Evolutionary conservation across 2,113 vertebrate species (phyloP).

Genomic region (Phalacrocorax pelagicus): DNA sequence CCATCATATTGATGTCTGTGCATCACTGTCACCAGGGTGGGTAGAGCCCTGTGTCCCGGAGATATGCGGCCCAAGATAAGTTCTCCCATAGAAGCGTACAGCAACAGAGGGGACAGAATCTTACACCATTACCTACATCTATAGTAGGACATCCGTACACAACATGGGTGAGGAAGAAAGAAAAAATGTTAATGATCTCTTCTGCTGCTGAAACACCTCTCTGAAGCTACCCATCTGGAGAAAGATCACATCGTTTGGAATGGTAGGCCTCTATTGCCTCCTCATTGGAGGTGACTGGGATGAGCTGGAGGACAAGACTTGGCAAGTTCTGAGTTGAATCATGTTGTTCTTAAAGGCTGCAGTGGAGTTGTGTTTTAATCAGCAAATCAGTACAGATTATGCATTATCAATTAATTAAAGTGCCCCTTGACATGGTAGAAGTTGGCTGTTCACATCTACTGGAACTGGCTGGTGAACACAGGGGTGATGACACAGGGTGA

Average conservation of each 20-base stretch:
- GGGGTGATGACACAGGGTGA: not conserved
- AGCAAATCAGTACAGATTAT: constrained; percentile 24
- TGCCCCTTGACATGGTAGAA: not conserved
- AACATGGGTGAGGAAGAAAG: not conserved
- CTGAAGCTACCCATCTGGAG: constrained; percentile 22
- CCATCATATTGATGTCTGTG: too few species aligned
- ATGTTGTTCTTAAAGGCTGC: not conserved
- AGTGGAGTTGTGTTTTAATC: constrained; percentile 17
- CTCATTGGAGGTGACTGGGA: not conserved
- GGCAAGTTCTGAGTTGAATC: constrained; percentile 15
- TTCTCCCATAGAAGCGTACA: too few species aligned
- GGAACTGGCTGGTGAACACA: not conserved
- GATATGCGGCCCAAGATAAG: too few species aligned
- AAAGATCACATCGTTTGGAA: not conserved
- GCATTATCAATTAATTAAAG: not conserved
- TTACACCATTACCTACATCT: not conserved
- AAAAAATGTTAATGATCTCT: constrained; percentile 3
- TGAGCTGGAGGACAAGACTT: not conserved
- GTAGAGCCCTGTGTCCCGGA: too few species aligned
- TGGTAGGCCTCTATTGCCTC: not conserved
- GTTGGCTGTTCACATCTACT: not conserved
- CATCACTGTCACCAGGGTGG: too few species aligned
- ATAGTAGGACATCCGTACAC: not conserved
- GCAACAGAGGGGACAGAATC: not conserved
- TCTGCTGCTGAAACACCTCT: not conserved